phyloP scores from a whole-genome alignment of 2,797 vertebrate genomes.

The Anolis apletophallus region DNA sequence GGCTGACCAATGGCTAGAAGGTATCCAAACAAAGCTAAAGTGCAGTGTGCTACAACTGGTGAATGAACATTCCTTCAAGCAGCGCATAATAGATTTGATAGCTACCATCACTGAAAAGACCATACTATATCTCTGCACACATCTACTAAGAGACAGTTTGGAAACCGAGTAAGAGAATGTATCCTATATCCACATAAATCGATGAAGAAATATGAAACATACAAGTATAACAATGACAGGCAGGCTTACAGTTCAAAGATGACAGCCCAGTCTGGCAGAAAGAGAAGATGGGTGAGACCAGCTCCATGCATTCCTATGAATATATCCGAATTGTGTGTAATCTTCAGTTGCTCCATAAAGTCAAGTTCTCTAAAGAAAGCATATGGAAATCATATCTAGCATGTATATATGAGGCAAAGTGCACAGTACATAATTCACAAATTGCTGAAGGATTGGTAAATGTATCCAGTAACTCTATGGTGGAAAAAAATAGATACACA shows the following conservation, averaged over 20 bases:
- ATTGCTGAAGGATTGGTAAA: not conserved
- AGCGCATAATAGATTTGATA: not conserved
- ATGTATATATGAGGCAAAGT: not conserved
- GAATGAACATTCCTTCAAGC: not conserved
- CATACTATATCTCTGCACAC: not conserved
- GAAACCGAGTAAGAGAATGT: not conserved
- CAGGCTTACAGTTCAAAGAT: conserved; percentile 95
- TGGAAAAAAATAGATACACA: not conserved
- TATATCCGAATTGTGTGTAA: conserved; percentile 96
- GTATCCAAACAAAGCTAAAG: not conserved
- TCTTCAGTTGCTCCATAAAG: conserved; percentile 90
- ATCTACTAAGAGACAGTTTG: not conserved
- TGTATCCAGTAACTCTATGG: not conserved
- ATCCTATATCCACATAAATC: not conserved
- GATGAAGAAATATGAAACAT: conserved; percentile 5
- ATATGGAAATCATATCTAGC: conserved; percentile 22
- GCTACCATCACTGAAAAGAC: not conserved
- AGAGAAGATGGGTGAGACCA: conserved; percentile 96
- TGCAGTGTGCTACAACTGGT: not conserved
- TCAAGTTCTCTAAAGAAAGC: conserved; percentile 84
- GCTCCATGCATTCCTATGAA: conserved; percentile 98
- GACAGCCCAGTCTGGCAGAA: conserved; percentile 97
- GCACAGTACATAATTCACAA: not conserved
- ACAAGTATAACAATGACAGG: not conserved
- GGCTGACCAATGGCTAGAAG: not conserved